Evolutionary conservation across 2,888 invertebrate species (phyloP), one percentile per base, ranked within the genome.

Genomic region (Latheticus oryzae): DNA sequence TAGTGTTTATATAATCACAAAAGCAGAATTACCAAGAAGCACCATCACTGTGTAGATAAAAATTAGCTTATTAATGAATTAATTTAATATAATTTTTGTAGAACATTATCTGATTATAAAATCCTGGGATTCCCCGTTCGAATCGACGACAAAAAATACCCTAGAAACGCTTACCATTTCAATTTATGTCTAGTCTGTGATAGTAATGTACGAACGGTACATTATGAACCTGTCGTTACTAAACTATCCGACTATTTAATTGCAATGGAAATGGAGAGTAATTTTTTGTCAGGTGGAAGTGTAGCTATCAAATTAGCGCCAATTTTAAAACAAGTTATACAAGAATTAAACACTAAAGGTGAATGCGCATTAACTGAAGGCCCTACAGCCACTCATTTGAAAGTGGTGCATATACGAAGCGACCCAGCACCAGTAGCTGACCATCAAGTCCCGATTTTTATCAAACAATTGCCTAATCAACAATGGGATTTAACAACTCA

Each of bases 401-500:
- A 95, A 82, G 92, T 96, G 21, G 88, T 93, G 1, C 87, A 87
- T 67, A 85, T 91, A 8, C 87, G 91, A 52, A 85, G 87, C 5
- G 93, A 95, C 74, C 95, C 96, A 0, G 83, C 86, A 0, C 82
- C 86, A 1, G 94, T 96, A 0, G 83, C 87, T 55, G 95, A 95
- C 76, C 89, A 94, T 76, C 91, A 95, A 79, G 97, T 97, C 1
- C 97, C 97, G 0, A 86, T 96, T 45, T 85, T 96, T 65, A 68
- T 78, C 4, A 75, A 75, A 63, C 70, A 74, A 26, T 60, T 78
- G 17, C 76, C 78, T 1, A 68, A 73, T 12, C 72, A 90, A 26
- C 89, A 91, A 58, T 96, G 96, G 95, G 97, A 97, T 75, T 84
- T 97, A 19, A 96, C 96, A 1, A 96, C 97, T 0, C 90, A 94